A percentile compares a stretch with the other conserved stretches of the same genome.
phyloP scores from a whole-genome alignment of 2,888 invertebrate species.

The Salticus scenicus region DNA sequence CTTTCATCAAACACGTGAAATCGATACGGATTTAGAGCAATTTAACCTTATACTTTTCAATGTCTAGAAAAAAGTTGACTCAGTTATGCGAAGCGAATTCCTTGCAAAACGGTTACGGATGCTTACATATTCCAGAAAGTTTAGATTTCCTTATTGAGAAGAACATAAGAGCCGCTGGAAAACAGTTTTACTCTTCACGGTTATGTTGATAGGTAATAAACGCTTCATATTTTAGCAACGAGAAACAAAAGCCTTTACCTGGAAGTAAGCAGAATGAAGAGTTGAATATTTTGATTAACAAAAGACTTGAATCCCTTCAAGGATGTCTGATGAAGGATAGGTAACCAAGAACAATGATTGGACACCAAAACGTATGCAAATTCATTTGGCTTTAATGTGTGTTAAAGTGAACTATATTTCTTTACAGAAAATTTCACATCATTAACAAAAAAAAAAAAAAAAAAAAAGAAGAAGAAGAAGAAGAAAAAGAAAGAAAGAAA shows the following conservation, averaged over 20 bases:
- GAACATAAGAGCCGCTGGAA: not conserved
- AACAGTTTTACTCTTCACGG: not conserved
- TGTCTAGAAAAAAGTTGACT: not conserved
- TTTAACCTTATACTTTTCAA: not conserved
- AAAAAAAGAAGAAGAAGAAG: no score
- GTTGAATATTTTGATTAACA: not conserved
- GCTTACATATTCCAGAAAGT: not conserved
- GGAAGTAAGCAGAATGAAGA: not conserved
- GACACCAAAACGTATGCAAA: no score
- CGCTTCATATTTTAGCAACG: not conserved
- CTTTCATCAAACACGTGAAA: not conserved
- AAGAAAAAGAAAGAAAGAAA: no score
- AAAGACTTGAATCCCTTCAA: not conserved
- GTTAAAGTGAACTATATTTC: no score
- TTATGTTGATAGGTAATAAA: not conserved
- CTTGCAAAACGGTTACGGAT: not conserved
- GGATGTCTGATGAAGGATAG: not conserved
- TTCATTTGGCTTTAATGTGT: no score
- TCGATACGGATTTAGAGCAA: not conserved
- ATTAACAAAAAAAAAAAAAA: no score
- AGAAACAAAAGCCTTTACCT: not conserved
- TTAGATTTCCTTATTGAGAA: not conserved
- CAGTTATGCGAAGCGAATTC: slow-evolving; percentile 2
- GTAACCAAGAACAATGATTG: not conserved
- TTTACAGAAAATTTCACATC: no score